Percentiles rank a stretch among this genome's conserved stretches.
phyloP scores from a whole-genome alignment of 2,113 vertebrate species.

The Mormoops blainvillei region DNA sequence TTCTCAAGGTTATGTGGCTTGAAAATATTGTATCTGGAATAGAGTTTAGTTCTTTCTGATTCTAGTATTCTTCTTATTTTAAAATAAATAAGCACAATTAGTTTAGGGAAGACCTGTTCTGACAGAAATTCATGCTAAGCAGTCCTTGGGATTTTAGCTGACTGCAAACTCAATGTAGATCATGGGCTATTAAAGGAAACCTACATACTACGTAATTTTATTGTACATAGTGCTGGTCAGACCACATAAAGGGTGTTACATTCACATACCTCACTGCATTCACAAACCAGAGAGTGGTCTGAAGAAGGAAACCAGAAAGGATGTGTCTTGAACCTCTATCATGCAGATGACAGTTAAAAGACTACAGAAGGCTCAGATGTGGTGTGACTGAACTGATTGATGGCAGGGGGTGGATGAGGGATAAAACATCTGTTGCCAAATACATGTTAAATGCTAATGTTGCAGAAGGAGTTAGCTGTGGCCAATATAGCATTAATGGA shows the following conservation, averaged over 20 bases:
- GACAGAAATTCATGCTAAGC: background rate
- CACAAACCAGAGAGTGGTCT: background rate
- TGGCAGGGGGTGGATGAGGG: rapidly evolving
- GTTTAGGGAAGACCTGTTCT: background rate
- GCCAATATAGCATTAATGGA: background rate
- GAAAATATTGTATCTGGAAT: background rate
- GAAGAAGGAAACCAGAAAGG: background rate
- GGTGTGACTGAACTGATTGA: background rate
- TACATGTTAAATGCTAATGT: background rate
- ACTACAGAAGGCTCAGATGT: background rate
- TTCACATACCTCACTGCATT: background rate
- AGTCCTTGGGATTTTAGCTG: background rate
- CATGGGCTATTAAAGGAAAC: background rate
- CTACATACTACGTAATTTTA: background rate
- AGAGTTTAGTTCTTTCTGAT: background rate
- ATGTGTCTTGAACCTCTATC: background rate
- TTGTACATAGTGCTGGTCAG: background rate
- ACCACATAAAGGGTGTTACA: background rate
- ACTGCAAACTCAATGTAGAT: background rate
- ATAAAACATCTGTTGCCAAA: background rate
- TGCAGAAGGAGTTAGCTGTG: background rate
- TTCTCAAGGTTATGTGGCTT: background rate
- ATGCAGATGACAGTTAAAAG: background rate
- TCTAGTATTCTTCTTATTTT: background rate
- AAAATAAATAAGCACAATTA: background rate